Conservation (phyloP, 2,888 invertebrate genomes). For the Yponomeuta plumbellus region DNA sequence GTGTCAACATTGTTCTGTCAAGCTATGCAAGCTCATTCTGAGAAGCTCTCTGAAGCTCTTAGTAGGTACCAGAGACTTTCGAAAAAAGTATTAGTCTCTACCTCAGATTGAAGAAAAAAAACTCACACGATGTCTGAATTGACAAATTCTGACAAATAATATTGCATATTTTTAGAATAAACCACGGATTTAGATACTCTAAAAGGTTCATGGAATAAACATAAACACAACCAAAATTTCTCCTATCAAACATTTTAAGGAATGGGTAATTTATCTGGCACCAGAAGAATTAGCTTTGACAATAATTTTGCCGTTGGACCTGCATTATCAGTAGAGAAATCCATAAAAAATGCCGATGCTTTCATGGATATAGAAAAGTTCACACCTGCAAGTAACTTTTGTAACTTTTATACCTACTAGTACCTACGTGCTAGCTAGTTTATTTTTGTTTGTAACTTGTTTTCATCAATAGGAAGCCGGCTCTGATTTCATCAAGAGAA, state of each 20-base stretch:
- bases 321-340: conserved; percentile 36
- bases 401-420: not conserved
- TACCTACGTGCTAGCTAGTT: not conserved
- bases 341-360: conserved; percentile 34
- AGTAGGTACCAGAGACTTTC: too few species aligned
- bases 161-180: too few species aligned
- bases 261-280: conserved; percentile 54
- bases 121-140: too few species aligned
- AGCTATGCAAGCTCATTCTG: too few species aligned
- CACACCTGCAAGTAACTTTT: not conserved
- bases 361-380: not conserved
- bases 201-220: too few species aligned
- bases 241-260: conserved; percentile 10
- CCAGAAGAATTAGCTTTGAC: conserved; percentile 62
- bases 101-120: too few species aligned
- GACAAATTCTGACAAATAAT: too few species aligned
- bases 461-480: not conserved
- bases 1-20: too few species aligned
- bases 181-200: too few species aligned
- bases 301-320: conserved; percentile 52
- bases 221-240: too few species aligned
- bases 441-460: not conserved
- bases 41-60: too few species aligned
- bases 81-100: too few species aligned
- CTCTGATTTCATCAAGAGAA: conserved; percentile 1